These are phyloP conservation scores for Arctocebus calabarensis DNA, from an alignment of 2,797 vertebrate species.

Conservation along the genomic window DNA sequence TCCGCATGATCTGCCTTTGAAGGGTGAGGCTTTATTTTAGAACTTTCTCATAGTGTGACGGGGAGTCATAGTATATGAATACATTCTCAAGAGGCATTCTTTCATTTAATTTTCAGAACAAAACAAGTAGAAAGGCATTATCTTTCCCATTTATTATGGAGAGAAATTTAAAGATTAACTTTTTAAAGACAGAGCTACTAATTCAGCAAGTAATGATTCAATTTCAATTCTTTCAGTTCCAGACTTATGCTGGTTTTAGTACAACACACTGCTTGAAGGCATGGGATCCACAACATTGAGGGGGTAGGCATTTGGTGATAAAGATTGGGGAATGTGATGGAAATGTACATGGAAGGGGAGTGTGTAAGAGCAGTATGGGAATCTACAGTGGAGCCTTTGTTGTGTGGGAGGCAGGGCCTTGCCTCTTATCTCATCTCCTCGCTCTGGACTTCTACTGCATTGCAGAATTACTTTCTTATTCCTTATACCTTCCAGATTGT, in stretches of 20 bases:
- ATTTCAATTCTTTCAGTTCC: not conserved
- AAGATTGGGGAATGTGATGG: not conserved
- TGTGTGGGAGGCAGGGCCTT: not conserved
- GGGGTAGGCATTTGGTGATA: not conserved
- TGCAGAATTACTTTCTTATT: not conserved
- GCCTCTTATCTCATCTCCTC: not conserved
- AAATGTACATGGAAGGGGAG: not conserved
- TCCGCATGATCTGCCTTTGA: not conserved
- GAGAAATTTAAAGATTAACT: not conserved
- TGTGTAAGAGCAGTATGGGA: not conserved
- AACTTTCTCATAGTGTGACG: not conserved
- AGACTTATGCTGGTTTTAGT: not conserved
- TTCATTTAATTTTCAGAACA: constrained; percentile 45
- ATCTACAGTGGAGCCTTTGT: not conserved
- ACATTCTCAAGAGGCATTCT: not conserved
- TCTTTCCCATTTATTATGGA: not conserved
- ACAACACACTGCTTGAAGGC: not conserved
- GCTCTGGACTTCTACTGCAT: not conserved
- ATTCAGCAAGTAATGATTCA: constrained; percentile 21
- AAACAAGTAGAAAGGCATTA: not conserved
- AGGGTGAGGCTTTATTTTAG: not conserved
- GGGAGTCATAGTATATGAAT: not conserved
- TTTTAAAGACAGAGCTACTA: not conserved
- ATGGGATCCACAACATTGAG: not conserved
- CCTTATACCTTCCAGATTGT: not conserved